Conservation (phyloP, 2,888 invertebrate genomes). For the Ptilodon capucinus region DNA sequence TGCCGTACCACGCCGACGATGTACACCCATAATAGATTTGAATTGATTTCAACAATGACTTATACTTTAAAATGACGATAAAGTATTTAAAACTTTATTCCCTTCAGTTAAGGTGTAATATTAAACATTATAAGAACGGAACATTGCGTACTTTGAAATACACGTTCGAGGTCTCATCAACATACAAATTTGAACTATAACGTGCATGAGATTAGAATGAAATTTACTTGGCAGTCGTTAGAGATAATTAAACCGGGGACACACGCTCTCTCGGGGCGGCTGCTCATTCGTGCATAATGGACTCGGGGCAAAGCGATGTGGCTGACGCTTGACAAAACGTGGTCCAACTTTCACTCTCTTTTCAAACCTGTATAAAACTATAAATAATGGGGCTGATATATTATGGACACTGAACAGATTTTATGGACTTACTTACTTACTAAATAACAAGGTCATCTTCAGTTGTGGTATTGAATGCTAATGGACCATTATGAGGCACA, state of each 20-base stretch:
- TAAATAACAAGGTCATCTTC: background rate
- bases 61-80: constrained; percentile 21
- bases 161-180: constrained; percentile 29
- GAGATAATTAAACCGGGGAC: constrained; percentile 71
- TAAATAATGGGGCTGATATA: constrained; percentile 47
- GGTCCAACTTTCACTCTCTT: constrained; percentile 77
- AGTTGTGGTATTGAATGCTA: background rate
- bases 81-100: constrained; percentile 30
- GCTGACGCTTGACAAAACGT: constrained; percentile 78
- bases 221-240: constrained; percentile 22
- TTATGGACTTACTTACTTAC: background rate
- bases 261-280: constrained; percentile 79
- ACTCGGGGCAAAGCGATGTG: constrained; percentile 65
- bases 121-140: constrained; percentile 20
- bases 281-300: constrained; percentile 82
- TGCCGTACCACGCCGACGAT: constrained; percentile 58
- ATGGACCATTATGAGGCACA: background rate
- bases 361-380: constrained; percentile 59
- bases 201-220: constrained; percentile 23
- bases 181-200: constrained; percentile 49
- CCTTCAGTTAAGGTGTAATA: constrained; percentile 15
- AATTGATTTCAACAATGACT: constrained; percentile 37
- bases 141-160: constrained; percentile 49
- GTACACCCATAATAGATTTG: constrained; percentile 78
- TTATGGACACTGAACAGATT: constrained; percentile 17